Percentiles rank a stretch among this genome's conserved stretches.
phyloP scores from a whole-genome alignment of 2,797 vertebrate species.

The Microctenopoma stevenorrisi region DNA sequence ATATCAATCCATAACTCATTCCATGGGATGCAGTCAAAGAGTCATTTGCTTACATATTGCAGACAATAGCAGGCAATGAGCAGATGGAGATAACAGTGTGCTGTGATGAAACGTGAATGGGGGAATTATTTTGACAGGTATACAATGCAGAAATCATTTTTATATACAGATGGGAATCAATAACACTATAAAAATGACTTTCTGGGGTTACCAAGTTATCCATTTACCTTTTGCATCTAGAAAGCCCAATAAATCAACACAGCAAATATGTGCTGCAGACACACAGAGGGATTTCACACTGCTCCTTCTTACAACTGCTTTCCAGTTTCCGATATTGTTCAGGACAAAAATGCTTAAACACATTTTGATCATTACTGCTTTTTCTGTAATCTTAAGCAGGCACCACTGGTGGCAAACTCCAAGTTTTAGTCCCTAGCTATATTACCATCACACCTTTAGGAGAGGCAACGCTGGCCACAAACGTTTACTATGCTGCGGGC shows the following conservation, averaged over 20 bases:
- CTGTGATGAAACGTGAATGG: neutral
- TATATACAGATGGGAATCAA: conserved; percentile 38
- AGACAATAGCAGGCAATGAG: conserved; percentile 21
- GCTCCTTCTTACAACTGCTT: neutral
- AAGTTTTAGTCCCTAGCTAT: neutral
- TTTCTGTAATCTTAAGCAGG: conserved; percentile 8
- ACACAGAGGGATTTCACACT: neutral
- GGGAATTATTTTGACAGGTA: conserved; percentile 20
- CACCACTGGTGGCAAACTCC: neutral
- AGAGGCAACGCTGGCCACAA: neutral
- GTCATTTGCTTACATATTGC: conserved; percentile 36
- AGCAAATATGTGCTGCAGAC: conserved; percentile 9
- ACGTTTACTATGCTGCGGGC: neutral
- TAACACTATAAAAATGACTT: conserved; percentile 29
- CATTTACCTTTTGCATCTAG: conserved; percentile 30
- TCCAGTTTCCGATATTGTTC: neutral
- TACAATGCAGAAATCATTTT: conserved; percentile 33
- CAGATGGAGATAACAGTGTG: conserved; percentile 12
- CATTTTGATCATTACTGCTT: neutral
- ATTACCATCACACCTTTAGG: neutral
- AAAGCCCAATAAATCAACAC: conserved; percentile 41
- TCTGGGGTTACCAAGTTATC: conserved; percentile 42
- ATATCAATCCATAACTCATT: conserved; percentile 69
- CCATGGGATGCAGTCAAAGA: conserved; percentile 17
- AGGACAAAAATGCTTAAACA: neutral